phyloP scores from a whole-genome alignment of 23 tunicate species.

The Styela plicata region DNA sequence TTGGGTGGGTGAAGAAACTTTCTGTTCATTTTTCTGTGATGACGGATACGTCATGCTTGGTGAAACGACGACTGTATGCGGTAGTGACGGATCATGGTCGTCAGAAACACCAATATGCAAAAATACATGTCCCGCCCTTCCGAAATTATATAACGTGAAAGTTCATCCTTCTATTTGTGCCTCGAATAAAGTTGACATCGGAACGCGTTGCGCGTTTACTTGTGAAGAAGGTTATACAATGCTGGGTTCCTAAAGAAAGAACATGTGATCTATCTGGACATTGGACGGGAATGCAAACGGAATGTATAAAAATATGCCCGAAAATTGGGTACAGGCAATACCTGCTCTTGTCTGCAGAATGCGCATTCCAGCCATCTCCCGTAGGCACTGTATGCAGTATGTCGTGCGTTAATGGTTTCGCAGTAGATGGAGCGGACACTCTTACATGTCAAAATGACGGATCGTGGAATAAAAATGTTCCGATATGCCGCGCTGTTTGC shows the following conservation, averaged over 20 bases:
- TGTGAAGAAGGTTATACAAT: slow-evolving; percentile 36
- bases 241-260: slow-evolving; percentile 13
- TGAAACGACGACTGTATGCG: slow-evolving; percentile 43
- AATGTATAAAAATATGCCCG: slow-evolving; percentile 34
- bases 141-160: background rate
- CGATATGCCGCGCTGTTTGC: slow-evolving; percentile 10
- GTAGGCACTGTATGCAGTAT: slow-evolving; percentile 3
- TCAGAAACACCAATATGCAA: slow-evolving; percentile 6
- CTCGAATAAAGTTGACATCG: slow-evolving; percentile 2
- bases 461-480: background rate
- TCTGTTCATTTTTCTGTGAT: slow-evolving; percentile 47
- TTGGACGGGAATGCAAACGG: slow-evolving; percentile 20
- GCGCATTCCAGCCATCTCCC: background rate
- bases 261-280: slow-evolving; percentile 27
- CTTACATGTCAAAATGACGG: slow-evolving; percentile 21
- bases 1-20: slow-evolving; percentile 31
- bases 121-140: background rate
- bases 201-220: slow-evolving; percentile 22
- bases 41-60: slow-evolving; percentile 28
- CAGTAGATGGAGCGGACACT: background rate
- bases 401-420: slow-evolving; percentile 12
- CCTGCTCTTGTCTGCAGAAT: background rate
- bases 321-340: background rate
- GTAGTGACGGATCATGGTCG: slow-evolving; percentile 56
- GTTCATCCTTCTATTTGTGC: slow-evolving; percentile 33